phyloP scores from a whole-genome alignment of 1,140 invertebrate species.

The Sycobia sp. region DNA sequence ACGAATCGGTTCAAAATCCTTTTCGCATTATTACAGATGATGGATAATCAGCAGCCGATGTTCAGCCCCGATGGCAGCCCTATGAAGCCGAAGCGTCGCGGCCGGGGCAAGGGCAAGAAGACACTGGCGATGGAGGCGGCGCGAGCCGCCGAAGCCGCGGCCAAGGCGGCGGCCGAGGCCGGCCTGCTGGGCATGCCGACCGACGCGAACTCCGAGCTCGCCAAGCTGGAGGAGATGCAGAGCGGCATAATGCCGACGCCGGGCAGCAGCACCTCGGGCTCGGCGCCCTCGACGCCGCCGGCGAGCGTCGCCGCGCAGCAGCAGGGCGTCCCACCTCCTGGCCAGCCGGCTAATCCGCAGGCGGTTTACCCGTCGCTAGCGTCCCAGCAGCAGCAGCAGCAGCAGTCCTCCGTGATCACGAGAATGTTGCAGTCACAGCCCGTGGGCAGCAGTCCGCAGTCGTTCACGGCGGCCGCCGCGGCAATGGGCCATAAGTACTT shows the following conservation, averaged over 20 bases:
- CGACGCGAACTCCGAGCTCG: conserved; percentile 51
- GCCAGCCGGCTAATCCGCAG: conserved; percentile 44
- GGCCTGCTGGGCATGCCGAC: conserved; percentile 44
- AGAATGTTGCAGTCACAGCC: conserved; percentile 67
- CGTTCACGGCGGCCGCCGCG: conserved; percentile 56
- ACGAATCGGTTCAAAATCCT: no score
- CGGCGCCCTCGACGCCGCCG: conserved; percentile 56
- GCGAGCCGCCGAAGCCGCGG: conserved; percentile 56
- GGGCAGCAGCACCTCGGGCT: conserved; percentile 58
- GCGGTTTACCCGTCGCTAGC: conserved; percentile 52
- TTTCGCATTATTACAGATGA: no score
- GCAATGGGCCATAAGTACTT: conserved; percentile 62
- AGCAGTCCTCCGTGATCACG: conserved; percentile 67
- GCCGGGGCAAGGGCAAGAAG: conserved; percentile 66
- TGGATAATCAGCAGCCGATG: conserved; percentile 44
- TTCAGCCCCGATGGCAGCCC: conserved; percentile 54
- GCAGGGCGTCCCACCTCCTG: conserved; percentile 43
- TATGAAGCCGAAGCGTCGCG: conserved; percentile 60
- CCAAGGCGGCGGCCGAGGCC: conserved; percentile 45
- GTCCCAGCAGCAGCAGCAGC: conserved; percentile 47
- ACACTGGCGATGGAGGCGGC: conserved; percentile 62
- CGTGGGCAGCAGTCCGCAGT: conserved; percentile 52
- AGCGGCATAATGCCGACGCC: conserved; percentile 53
- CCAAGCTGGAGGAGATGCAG: conserved; percentile 47
- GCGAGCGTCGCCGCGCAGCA: conserved; percentile 40